Percentiles rank a stretch among this genome's conserved stretches.
Conservation (phyloP, 2,113 vertebrate species). For the Meleagris gallopavo region DNA sequence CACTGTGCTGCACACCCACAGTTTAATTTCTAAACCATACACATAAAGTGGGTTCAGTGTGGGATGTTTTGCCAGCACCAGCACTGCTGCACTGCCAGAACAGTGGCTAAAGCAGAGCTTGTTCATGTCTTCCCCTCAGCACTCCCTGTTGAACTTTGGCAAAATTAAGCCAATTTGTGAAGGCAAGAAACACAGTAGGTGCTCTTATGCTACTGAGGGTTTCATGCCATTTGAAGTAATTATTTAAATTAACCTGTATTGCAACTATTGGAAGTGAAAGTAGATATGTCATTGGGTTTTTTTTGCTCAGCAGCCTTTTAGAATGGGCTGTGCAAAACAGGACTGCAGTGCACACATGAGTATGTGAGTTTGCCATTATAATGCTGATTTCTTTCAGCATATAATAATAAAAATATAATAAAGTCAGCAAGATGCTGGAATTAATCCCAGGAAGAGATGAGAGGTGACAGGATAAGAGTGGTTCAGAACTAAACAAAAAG, state of each 20-base stretch:
- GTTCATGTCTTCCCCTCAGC: not conserved
- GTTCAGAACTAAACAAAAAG: not conserved
- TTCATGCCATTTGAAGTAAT: not conserved
- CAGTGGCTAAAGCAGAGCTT: not conserved
- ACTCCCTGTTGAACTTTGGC: not conserved
- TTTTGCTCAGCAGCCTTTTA: not conserved
- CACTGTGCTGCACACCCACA: not conserved
- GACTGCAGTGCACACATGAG: not conserved
- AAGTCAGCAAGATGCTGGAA: not conserved
- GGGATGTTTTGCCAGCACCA: not conserved
- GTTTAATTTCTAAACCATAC: not conserved
- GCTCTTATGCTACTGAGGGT: not conserved
- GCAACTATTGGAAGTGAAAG: not conserved
- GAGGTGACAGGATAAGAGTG: not conserved
- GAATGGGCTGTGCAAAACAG: not conserved
- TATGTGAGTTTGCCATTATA: not conserved
- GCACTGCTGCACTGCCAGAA: not conserved
- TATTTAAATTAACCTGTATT: not conserved
- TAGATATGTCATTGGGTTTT: not conserved
- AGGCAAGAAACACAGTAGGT: not conserved
- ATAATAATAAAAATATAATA: not conserved
- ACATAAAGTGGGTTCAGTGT: rapidly evolving
- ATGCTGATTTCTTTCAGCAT: not conserved
- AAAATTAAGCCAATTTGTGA: not conserved
- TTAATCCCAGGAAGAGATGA: not conserved